Percentiles rank a stretch among this genome's conserved stretches.
Conservation (phyloP, 2,888 invertebrate species). For the Trachelus tabidus region DNA sequence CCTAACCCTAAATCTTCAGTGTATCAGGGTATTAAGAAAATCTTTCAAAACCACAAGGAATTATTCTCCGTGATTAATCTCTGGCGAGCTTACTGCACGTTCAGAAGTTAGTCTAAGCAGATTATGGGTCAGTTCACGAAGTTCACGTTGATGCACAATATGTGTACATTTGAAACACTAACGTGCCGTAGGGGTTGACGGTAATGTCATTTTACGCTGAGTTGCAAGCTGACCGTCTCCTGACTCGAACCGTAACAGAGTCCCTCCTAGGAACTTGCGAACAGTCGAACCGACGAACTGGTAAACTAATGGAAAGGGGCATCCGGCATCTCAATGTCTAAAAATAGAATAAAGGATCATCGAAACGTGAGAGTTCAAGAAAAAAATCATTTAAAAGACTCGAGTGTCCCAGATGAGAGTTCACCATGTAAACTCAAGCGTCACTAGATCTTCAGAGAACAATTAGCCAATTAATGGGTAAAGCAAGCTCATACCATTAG, state of each 20-base stretch:
- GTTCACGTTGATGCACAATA: conserved; percentile 44
- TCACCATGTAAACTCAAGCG: no score
- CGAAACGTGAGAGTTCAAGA: background rate
- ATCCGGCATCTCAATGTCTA: background rate
- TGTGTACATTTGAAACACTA: conserved; percentile 51
- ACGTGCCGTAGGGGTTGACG: conserved; percentile 48
- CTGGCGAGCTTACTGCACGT: conserved; percentile 14
- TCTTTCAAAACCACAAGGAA: background rate
- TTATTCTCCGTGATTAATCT: conserved; percentile 11
- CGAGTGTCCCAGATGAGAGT: background rate
- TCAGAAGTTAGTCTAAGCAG: conserved; percentile 60
- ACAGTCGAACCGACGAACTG: background rate
- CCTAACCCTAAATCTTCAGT: background rate
- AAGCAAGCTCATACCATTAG: background rate
- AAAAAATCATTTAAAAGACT: background rate
- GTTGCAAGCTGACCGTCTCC: conserved; percentile 49
- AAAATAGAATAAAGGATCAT: background rate
- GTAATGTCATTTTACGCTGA: conserved; percentile 58
- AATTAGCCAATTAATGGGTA: background rate
- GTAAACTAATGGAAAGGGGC: background rate
- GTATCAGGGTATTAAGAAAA: background rate
- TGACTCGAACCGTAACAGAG: conserved; percentile 43
- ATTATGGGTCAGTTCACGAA: conserved; percentile 52
- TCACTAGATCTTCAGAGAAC: background rate
- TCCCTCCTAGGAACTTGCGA: background rate